These are phyloP conservation scores for Amphilophus citrinellus DNA, from an alignment of 2,113 vertebrate genomes.

Conservation along the genomic window DNA sequence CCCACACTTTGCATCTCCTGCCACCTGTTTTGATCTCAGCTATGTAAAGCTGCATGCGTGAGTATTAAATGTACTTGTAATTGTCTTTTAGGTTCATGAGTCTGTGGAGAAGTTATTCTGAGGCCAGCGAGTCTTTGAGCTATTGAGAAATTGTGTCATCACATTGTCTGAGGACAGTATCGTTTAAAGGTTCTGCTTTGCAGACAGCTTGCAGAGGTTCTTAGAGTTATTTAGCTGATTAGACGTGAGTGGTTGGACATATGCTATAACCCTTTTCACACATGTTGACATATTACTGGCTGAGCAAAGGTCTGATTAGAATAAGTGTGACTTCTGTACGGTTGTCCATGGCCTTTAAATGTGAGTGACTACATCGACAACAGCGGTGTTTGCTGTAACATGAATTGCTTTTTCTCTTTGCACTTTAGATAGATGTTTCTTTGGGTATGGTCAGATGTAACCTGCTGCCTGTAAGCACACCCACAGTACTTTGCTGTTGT, in stretches of 20 bases:
- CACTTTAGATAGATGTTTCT: background rate
- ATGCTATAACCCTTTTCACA: background rate
- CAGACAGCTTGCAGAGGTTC: background rate
- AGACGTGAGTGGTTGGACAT: background rate
- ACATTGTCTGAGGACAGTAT: background rate
- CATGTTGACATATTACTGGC: background rate
- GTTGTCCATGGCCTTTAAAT: background rate
- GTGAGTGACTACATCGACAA: background rate
- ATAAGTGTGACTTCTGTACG: background rate
- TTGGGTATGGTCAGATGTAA: background rate
- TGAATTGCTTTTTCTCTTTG: background rate
- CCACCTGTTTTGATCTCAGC: slow-evolving; percentile 36
- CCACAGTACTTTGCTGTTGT: background rate
- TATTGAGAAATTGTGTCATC: background rate
- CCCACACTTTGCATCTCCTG: background rate
- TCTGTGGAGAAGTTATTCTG: background rate
- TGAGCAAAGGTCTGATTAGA: background rate
- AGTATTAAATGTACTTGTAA: background rate
- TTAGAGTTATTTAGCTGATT: background rate
- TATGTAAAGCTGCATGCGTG: background rate
- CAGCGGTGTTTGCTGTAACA: background rate
- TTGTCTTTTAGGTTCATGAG: background rate
- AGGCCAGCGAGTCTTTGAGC: background rate
- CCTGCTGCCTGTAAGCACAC: background rate
- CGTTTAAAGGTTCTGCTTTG: background rate